Base-by-base conservation (phyloP, 1,140 invertebrate genomes). In the Conus ventricosus region DNA sequence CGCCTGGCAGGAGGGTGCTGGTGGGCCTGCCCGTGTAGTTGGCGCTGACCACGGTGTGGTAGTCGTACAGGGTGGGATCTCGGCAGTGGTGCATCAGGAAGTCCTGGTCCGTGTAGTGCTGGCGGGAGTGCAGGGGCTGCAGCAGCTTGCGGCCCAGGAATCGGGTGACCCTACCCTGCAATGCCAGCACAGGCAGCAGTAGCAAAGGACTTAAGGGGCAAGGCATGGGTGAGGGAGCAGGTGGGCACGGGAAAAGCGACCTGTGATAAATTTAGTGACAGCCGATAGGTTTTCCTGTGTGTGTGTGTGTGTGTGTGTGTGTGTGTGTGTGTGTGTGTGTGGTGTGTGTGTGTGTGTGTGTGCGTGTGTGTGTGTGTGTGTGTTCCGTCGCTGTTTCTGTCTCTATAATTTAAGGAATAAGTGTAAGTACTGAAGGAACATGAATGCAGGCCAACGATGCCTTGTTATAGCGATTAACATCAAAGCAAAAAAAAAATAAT, bases 51-150 rank as follows among this genome's bases (percentile, higher is more conserved):
- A 89, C 91, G 10, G 91, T 91, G 57, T 91, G 86, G 63, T 92
- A 91, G 84, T 92, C 89, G 53, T 87, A 82, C 25, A 91, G 84
- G 4, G 89, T 87, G 7, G 89, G 87, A n/a, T 85, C 81, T 17
- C 87, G 87, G 23, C 88, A 89, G 23, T 91, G 57, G 88, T 94
- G 93, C 54, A 91, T 91, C 6, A 94, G 84, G 85, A 90, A 92
- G 51, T 87, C 85, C 54, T 86, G 88, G 25, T 90, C 90, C 27
- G 93, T 93, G 55, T 91, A 86, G 55, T 94, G 92, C 0, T 91
- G 90, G 20, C 92, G 87, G 5, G 86, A 17, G 55, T 93, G 87
- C 39, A 89, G 76, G 4, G 90, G 57, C 15, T 89, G 88, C 6
- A 93, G 86, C 4, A 93, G 87, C 27, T 85, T 88, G 55, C 89